A percentile compares a stretch with the other conserved stretches of the same genome.
phyloP scores from a whole-genome alignment of 2,797 vertebrate species.

The Hydrolagus colliei region DNA sequence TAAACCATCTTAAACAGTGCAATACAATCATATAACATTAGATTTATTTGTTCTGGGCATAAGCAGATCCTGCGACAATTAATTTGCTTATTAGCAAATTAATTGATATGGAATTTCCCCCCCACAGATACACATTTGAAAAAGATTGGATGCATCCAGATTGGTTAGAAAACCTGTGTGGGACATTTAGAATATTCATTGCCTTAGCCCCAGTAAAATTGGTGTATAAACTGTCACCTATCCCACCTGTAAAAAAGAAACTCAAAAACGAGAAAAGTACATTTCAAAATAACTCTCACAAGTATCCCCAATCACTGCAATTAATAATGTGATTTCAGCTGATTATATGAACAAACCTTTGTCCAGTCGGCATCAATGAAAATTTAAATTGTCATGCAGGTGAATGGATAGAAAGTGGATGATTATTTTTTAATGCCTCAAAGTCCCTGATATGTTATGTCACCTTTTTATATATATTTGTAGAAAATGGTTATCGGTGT shows the following conservation, averaged over 20 bases:
- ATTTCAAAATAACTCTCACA: not conserved
- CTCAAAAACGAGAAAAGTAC: not conserved
- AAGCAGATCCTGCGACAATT: not conserved
- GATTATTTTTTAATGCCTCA: not conserved
- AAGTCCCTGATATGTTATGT: slow-evolving; percentile 16
- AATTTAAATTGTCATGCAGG: not conserved
- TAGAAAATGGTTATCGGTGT: not conserved
- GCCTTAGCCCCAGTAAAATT: not conserved
- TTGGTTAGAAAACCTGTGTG: slow-evolving; percentile 3
- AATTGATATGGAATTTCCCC: not conserved
- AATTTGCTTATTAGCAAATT: not conserved
- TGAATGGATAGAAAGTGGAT: slow-evolving; percentile 6
- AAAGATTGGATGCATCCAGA: not conserved
- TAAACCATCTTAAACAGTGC: not conserved
- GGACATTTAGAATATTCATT: not conserved
- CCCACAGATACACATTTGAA: not conserved
- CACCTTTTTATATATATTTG: slow-evolving; percentile 3
- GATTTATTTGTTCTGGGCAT: slow-evolving; percentile 10
- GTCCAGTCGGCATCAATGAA: not conserved
- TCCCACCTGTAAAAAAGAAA: not conserved
- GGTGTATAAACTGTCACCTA: not conserved
- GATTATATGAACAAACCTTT: not conserved
- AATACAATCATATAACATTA: not conserved
- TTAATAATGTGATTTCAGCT: not conserved
- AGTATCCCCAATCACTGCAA: not conserved